Evolutionary conservation across 2,797 vertebrate genomes (phyloP), one percentile per base, ranked within the genome.

Genomic region (Adelosebastes latens): DNA sequence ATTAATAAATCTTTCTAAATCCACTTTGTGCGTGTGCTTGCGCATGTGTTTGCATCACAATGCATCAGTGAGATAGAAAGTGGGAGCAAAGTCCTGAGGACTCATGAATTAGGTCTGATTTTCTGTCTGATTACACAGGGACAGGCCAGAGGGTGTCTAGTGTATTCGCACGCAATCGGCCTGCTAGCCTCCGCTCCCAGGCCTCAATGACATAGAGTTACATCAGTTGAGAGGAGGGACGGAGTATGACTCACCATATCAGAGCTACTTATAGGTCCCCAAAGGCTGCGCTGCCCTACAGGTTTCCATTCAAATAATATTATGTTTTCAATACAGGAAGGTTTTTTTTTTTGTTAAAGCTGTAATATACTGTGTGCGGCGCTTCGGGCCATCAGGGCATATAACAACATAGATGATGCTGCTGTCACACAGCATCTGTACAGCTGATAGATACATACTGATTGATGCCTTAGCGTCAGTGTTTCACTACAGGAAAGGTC

Each of bases 81-180:
- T 79, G 59, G 63, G 75, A 46, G 52, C n/a, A 52, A 72, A 78
- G 70, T 63, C 77, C 80, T 14, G 29, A 72, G 82, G 84, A 77
- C 70, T 78, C 34, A 64, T 72, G 74, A 88, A 87, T 82, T 81
- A 88, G 85, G 83, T 77, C 84, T 87, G 46, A 89, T 92, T 90
- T 91, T 93, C 87, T 90, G 85, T 89, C 77, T 82, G 90, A 92
- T 90, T 92, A 87, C 82, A 91, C 89, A 86, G 52, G 72, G 75
- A 79, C 64, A 34, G 55, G 69, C 83, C 84, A 81, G 79, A 76
- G 87, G 91, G 75, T 70, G 82, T 85, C 81, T 68, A 58, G 61
- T 42, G 61, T 32, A 59, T 75, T 72, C 52, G 85, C 86, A 92
- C 49, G 81, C 81, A 66, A 88, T 63, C 4, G 61, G 61, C 61